Evolutionary conservation across 2,888 invertebrate genomes (phyloP).

Genomic region (Netelia melanura): DNA sequence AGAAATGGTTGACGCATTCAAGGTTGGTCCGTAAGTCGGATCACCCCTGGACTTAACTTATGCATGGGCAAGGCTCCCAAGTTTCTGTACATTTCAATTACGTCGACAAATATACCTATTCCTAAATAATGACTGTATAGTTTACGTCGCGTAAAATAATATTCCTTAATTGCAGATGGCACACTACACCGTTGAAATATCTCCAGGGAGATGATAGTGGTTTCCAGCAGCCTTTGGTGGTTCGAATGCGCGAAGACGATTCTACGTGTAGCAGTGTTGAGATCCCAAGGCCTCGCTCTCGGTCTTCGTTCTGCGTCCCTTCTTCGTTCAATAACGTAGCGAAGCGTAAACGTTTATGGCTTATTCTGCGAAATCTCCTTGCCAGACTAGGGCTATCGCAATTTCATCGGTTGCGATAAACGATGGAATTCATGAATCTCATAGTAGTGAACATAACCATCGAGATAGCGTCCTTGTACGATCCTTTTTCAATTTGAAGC

Average conservation of each 20-base stretch:
- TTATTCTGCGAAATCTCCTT: conserved; percentile 60
- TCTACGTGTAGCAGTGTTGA: conserved; percentile 43
- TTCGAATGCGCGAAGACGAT: conserved; percentile 68
- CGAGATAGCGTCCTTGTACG: conserved; percentile 13
- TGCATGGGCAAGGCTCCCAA: too few relatives aligned
- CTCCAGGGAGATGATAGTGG: neutral
- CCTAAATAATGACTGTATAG: neutral
- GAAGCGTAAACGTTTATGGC: conserved; percentile 64
- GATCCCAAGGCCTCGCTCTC: conserved; percentile 50
- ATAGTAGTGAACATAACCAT: neutral
- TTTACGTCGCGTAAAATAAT: conserved; percentile 32
- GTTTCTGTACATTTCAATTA: too few relatives aligned
- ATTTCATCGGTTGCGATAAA: conserved; percentile 50
- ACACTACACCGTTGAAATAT: neutral
- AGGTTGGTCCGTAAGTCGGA: too few relatives aligned
- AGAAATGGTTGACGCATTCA: too few relatives aligned
- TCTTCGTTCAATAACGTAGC: conserved; percentile 49
- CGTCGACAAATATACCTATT: conserved; percentile 17
- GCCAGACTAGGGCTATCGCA: conserved; percentile 21
- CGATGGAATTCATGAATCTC: conserved; percentile 58
- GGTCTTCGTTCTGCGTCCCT: conserved; percentile 33
- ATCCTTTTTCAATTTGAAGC: neutral
- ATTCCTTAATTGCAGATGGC: conserved; percentile 36
- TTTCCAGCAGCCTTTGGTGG: conserved; percentile 43
- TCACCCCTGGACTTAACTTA: too few relatives aligned